Base-by-base conservation (phyloP, 1,140 invertebrate species). In the Lithobius niger region DNA sequence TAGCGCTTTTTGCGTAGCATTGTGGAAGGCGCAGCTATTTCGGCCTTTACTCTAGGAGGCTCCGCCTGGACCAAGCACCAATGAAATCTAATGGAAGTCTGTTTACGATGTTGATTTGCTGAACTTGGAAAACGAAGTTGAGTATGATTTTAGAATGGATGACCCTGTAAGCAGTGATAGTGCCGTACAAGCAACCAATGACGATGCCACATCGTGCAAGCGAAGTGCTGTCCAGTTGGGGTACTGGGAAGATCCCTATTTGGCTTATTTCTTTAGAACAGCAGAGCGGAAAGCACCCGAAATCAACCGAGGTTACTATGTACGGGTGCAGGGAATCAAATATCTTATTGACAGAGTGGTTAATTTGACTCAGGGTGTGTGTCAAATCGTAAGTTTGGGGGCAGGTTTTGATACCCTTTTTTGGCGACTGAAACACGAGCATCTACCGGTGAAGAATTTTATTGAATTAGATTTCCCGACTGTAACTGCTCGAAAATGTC, bases 231-330 rank as follows among this genome's bases (percentile, higher is more conserved):
- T 97, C 1, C 81, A 88, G 57, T 74, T 91, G 56, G 91, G 92
- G 19, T 99, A 99, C 66, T 98, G 92, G 90, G 76, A 81, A 59
- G 96, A 99, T 70, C 83, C 87, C 42, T 98, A 88, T 67, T 84
- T 99, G 60, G 75, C 77, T 1, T 81, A 81, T 64, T 91, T 97
- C 68, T 81, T 82, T 61, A 74, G 77, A 22, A 57, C 59, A 31
- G 56, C 18, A 54, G 59, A 25, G 81, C 84, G 45, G 73, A 91
- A 91, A 67, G 82, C 92, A 1, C 93, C 93, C 0, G 96, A 99
- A 77, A 99, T 99, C 60, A 95, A 93, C 71, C 79, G 93, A 2
- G 96, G 96, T 6, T 99, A 99, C 72, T 99, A 87, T 71, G 93
- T 93, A 15, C 76, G 96, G 59, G 84, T 92, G 21, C 83, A 82